Base-by-base conservation (phyloP, 2,113 vertebrate species). In the Salvator merianae region DNA sequence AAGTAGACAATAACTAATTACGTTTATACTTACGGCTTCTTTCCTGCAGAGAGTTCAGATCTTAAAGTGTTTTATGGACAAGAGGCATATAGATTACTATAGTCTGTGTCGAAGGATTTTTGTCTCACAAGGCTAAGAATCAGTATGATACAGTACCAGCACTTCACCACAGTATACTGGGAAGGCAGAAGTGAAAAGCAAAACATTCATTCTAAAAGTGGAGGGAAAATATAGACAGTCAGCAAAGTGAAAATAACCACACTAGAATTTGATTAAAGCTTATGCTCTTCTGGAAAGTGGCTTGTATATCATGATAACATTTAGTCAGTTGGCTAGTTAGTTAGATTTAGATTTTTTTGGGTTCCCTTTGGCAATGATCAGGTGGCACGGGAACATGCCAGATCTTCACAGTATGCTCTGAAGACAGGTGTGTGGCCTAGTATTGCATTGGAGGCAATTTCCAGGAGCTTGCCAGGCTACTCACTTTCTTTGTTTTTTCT, bases 101-200 rank as follows among this genome's bases (percentile, higher is more conserved):
- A 84, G 4, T 38, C 2, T 1, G 2, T n/a, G 7, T 13, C 72
- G 30, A 81, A 14, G 3, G 3, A 81, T 73, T 50, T n/a, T 13
- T 14, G 4, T 32, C 7, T 47, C 16, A 20, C 59, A 69, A 0
- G 1, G 9, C 1, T 53, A 30, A 85, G 71, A 4, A 50, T 82
- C 77, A 85, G 24, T 2, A 0, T 13, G 40, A 2, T 73, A 3
- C 24, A 34, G 40, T 22, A 80, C 3, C 62, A 68, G 26, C 13
- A 3, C 34, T 63, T 16, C 1, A 1, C 62, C 86, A 18, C 0
- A 1, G 1, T n/a, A 81, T 88, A 84, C 71, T 50, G 38, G 43
- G 73, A 71, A 85, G 68, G 77, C 32, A 4, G 59, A 53, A 81
- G 70, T 90, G 24, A 62, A 90, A 89, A 86, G 0, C 32, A 63